Percentiles rank a stretch among this genome's conserved stretches.
These are phyloP conservation scores for Dolichopus griseipennis DNA, from an alignment of 2,888 invertebrate species.

Conservation along the genomic window DNA sequence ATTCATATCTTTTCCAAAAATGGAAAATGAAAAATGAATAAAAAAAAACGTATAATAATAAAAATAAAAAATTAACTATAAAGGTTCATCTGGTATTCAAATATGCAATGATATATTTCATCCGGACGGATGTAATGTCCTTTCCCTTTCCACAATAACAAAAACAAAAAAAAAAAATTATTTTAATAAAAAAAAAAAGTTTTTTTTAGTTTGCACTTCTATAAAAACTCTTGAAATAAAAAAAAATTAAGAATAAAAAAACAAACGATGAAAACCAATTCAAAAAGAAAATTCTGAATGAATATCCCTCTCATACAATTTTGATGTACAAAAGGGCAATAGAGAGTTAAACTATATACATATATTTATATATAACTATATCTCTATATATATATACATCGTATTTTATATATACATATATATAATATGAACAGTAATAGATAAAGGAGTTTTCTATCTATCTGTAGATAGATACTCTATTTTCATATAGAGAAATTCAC, in stretches of 20 bases:
- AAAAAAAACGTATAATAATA: not conserved
- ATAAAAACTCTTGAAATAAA: not conserved
- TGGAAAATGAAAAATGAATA: too few species aligned
- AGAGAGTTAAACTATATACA: not conserved
- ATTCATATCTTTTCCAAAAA: not conserved
- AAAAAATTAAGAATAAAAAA: too few species aligned
- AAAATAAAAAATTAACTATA: not conserved
- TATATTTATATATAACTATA: too few species aligned
- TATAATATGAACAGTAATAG: not conserved
- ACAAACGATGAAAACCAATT: too few species aligned
- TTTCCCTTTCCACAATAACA: not conserved
- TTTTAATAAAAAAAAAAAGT: not conserved
- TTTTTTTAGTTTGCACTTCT: not conserved
- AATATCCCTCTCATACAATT: not conserved
- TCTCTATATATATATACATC: too few species aligned
- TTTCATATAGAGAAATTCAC: not conserved
- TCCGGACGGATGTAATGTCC: constrained; percentile 3
- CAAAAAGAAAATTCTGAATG: not conserved
- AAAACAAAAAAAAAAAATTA: not conserved
- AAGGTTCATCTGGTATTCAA: constrained; percentile 6
- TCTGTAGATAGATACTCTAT: not conserved
- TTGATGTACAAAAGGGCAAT: not conserved
- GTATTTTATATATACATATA: too few species aligned
- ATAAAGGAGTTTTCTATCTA: not conserved
- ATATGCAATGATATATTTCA: constrained; percentile 2